A percentile compares a stretch with the other conserved stretches of the same genome.
Conservation (phyloP, 2,797 vertebrate genomes). For the Halcyon badia region DNA sequence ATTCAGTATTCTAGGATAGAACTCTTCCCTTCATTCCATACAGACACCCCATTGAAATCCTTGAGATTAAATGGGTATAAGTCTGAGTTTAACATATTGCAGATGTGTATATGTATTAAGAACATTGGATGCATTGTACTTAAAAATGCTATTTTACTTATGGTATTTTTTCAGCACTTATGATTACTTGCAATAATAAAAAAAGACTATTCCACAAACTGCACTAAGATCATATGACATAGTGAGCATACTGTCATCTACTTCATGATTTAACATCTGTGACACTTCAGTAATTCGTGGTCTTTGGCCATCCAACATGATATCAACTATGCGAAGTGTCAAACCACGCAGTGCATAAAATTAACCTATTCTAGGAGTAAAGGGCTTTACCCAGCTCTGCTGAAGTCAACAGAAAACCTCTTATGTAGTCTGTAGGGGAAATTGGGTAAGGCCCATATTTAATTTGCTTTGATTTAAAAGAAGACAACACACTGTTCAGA, state of each 20-base stretch:
- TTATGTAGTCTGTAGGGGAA: background rate
- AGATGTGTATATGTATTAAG: slow-evolving; percentile 42
- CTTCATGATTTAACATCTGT: slow-evolving; percentile 56
- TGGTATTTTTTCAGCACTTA: slow-evolving; percentile 44
- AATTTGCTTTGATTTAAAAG: background rate
- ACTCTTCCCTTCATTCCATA: slow-evolving; percentile 8
- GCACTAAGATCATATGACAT: slow-evolving; percentile 36
- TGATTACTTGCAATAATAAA: slow-evolving; percentile 53
- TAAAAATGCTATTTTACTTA: slow-evolving; percentile 54
- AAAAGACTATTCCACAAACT: slow-evolving; percentile 30
- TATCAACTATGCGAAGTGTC: background rate
- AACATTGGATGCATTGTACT: slow-evolving; percentile 67
- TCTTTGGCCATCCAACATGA: slow-evolving; percentile 16
- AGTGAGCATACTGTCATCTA: slow-evolving; percentile 33
- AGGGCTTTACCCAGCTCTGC: background rate
- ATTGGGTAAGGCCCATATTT: background rate
- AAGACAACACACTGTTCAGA: background rate
- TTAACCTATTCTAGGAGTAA: background rate
- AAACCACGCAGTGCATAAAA: slow-evolving; percentile 7
- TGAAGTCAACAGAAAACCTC: background rate
- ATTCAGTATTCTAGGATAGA: background rate
- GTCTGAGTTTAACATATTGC: slow-evolving; percentile 54
- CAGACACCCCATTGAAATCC: slow-evolving; percentile 33
- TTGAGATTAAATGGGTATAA: slow-evolving; percentile 16
- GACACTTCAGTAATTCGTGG: background rate